Evolutionary conservation across 2,888 invertebrate genomes (phyloP).

Genomic region (Agapetus fuscipes): DNA sequence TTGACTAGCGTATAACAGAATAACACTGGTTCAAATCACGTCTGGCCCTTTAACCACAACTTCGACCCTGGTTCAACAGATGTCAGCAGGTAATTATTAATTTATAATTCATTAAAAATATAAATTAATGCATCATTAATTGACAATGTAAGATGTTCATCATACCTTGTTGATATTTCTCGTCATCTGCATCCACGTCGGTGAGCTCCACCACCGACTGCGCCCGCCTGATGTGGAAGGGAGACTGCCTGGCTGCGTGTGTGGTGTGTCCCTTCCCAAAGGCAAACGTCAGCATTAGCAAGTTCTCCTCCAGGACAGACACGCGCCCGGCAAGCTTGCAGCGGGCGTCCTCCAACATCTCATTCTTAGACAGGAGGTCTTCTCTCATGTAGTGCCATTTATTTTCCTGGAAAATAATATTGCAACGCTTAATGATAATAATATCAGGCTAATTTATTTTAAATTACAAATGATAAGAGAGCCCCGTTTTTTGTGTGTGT

Average conservation of each 20-base stretch:
- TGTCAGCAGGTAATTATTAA: too few relatives aligned
- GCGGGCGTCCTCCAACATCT: constrained; percentile 4
- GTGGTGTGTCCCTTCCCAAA: constrained; percentile 5
- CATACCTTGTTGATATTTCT: not conserved
- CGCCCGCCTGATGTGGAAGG: constrained; percentile 9
- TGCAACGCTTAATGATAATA: too few relatives aligned
- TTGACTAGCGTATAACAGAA: too few relatives aligned
- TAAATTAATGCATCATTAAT: too few relatives aligned
- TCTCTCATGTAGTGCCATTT: constrained; percentile 13
- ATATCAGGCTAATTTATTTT: too few relatives aligned
- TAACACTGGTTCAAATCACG: too few relatives aligned
- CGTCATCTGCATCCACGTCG: constrained; percentile 14
- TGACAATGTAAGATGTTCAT: not conserved
- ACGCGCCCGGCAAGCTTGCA: constrained; percentile 10
- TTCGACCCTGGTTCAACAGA: too few relatives aligned
- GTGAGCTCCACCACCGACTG: constrained; percentile 14
- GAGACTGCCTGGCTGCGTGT: not conserved
- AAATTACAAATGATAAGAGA: too few relatives aligned
- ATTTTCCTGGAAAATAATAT: constrained; percentile 15
- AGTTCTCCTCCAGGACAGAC: constrained; percentile 13
- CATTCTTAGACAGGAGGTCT: not conserved
- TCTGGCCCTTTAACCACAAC: too few relatives aligned
- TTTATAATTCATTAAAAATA: too few relatives aligned
- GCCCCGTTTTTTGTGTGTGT: too few relatives aligned
- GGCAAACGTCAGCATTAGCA: constrained; percentile 17